Evolutionary conservation across 1,140 invertebrate genomes (phyloP).

Genomic region (Heterodera carotae): DNA sequence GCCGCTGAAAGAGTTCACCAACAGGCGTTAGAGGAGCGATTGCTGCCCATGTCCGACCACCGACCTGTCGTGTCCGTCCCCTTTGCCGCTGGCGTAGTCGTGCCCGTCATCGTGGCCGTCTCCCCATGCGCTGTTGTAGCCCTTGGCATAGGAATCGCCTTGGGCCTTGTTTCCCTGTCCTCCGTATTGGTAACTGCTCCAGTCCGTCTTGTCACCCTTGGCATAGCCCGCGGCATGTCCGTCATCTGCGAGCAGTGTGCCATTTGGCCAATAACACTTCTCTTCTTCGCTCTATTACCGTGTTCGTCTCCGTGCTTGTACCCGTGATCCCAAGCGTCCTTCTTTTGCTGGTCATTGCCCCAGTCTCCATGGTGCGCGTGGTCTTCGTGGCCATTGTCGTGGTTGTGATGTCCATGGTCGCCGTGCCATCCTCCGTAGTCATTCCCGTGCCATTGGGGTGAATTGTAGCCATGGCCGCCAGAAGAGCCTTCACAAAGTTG

Average conservation of each 20-base stretch:
- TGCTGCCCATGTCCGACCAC: no score
- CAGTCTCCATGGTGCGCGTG: conserved; percentile 35
- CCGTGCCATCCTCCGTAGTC: conserved; percentile 25
- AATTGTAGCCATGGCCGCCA: conserved; percentile 30
- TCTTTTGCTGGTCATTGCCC: conserved; percentile 30
- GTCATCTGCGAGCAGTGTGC: neutral
- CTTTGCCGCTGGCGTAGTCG: conserved; percentile 18
- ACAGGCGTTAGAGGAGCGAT: no score
- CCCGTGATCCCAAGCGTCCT: conserved; percentile 37
- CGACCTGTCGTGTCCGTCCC: conserved; percentile 22
- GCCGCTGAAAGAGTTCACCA: conserved; percentile 11
- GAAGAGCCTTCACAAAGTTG: conserved; percentile 19
- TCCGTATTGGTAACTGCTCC: conserved; percentile 46
- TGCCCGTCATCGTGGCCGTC: conserved; percentile 34
- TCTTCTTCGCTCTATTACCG: neutral
- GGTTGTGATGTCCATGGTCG: conserved; percentile 36
- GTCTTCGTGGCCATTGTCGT: conserved; percentile 26
- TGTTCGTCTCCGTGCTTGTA: conserved; percentile 30
- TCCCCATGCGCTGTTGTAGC: conserved; percentile 28
- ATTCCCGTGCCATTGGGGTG: conserved; percentile 25
- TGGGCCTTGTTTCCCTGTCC: conserved; percentile 40
- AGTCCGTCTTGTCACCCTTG: conserved; percentile 44
- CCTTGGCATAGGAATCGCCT: conserved; percentile 40
- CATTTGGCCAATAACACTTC: conserved; percentile 2
- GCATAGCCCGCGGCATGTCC: conserved; percentile 37